Evolutionary conservation across 2,113 vertebrate species (phyloP).

Genomic region (Notarius quadriscutis): DNA sequence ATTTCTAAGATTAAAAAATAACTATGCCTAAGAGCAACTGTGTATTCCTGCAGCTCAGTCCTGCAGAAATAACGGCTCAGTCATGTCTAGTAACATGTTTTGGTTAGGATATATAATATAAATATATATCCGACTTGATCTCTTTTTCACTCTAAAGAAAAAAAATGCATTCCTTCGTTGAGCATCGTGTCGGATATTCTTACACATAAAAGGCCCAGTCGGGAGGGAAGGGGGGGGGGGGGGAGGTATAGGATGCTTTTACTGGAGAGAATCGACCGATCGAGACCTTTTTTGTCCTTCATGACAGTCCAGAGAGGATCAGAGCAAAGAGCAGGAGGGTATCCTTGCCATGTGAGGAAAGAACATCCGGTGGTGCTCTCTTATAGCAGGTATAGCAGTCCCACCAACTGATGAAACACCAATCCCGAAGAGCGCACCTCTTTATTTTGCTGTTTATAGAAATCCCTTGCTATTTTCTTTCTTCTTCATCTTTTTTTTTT

Average conservation of each 20-base stretch:
- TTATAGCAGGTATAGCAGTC: not conserved
- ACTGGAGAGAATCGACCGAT: constrained; percentile 54
- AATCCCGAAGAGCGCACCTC: not conserved
- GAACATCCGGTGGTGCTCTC: constrained; percentile 44
- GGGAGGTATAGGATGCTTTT: constrained; percentile 43
- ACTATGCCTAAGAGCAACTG: not conserved
- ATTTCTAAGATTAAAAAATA: not conserved
- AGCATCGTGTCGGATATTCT: constrained; percentile 56
- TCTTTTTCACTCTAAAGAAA: constrained; percentile 38
- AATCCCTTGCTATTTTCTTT: too few species aligned
- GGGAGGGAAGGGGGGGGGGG: not conserved
- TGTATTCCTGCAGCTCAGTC: not conserved
- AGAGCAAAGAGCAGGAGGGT: constrained; percentile 33
- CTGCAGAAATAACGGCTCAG: constrained; percentile 24
- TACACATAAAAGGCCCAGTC: constrained; percentile 50
- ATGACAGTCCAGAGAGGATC: constrained; percentile 46
- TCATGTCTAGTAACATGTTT: constrained; percentile 55
- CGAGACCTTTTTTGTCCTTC: constrained; percentile 46
- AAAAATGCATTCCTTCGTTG: constrained; percentile 19
- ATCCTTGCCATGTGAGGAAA: constrained; percentile 47
- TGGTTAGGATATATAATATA: constrained; percentile 25
- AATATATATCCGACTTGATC: constrained; percentile 4
- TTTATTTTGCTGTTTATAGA: not conserved
- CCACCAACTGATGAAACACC: constrained; percentile 11
- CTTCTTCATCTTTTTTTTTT: too few species aligned